Evolutionary conservation across 1,140 invertebrate species (phyloP), one percentile per base, ranked within the genome.

Genomic region (Tribolium castaneum): DNA sequence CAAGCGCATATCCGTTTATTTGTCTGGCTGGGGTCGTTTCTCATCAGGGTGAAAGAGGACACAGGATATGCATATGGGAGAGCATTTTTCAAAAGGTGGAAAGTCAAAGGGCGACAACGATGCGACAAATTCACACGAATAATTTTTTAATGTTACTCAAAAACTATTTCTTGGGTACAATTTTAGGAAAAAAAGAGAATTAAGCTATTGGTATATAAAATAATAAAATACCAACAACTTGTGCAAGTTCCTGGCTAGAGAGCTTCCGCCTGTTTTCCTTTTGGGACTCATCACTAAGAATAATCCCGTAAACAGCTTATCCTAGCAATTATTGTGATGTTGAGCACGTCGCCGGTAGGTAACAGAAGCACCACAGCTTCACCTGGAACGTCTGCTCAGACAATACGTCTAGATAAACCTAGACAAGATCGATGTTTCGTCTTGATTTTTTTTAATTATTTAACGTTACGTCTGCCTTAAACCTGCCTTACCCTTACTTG

Each of bases 1-100:
- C 70, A 72, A 25, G 70, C 50, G 50, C 50, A 72, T 72, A 51
- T 52, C 70, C 39, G 39, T 72, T 72, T 72, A 50, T 72, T 72
- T 52, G 45, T 72, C 14, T 72, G 22, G 35, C 22, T 25, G 70
- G 39, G 39, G 19, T 50, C 14, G 70, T 49, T 49, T 50, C 54
- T 59, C 30, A 35, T 12, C 30, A 2, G 9, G 14, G 54, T 9
- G 16, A 56, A 56, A 56, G 4, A 56, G 7, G 54, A 7, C 16
- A 59, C 6, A 25, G 30, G 25, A 66, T 13, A 9, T 12, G 59
- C 25, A 66, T 22, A 12, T 6, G 30, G 39, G 39, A 45, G 5
- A 9, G n/a, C 39, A 45, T 45, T 45, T 45, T 45, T 45, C 7
- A 45, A 45, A 45, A 7, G 6, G 35, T 6, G 35, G 6, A 7